Percentiles rank a stretch among this genome's conserved stretches.
Evolutionary conservation across 2,888 invertebrate genomes (phyloP).

Genomic region (Eretmocerus hayati): DNA sequence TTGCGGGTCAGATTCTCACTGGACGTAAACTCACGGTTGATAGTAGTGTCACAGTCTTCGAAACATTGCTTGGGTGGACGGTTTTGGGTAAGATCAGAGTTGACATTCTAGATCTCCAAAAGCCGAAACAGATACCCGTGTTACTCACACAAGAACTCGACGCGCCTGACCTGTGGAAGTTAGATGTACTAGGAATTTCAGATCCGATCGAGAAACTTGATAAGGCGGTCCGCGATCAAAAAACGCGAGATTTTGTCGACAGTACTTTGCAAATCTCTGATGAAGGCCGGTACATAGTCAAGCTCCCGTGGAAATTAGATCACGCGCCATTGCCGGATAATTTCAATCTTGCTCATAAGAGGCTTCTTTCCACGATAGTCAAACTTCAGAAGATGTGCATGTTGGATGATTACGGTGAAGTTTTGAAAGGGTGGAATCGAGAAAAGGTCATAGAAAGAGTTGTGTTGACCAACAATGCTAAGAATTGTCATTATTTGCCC

Average conservation of each 20-base stretch:
- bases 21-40: not conserved
- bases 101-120: not conserved
- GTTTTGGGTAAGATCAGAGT: not conserved
- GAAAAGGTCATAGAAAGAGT: not conserved
- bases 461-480: not conserved
- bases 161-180: not conserved
- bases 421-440: not conserved
- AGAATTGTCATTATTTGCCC: slow-evolving; percentile 14
- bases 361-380: not conserved
- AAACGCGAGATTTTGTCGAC: not conserved
- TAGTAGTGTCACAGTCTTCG: not conserved
- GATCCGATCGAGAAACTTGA: not conserved
- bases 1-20: not conserved
- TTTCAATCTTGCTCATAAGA: not conserved
- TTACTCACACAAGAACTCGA: not conserved
- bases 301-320: not conserved
- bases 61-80: not conserved
- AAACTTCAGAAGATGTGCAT: not conserved
- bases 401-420: not conserved
- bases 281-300: not conserved
- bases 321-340: not conserved
- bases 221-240: not conserved
- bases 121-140: too few relatives aligned
- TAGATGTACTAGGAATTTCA: not conserved
- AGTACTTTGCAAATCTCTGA: not conserved